phyloP scores from a whole-genome alignment of 2,797 vertebrate genomes.

The Molossus alvarezi region DNA sequence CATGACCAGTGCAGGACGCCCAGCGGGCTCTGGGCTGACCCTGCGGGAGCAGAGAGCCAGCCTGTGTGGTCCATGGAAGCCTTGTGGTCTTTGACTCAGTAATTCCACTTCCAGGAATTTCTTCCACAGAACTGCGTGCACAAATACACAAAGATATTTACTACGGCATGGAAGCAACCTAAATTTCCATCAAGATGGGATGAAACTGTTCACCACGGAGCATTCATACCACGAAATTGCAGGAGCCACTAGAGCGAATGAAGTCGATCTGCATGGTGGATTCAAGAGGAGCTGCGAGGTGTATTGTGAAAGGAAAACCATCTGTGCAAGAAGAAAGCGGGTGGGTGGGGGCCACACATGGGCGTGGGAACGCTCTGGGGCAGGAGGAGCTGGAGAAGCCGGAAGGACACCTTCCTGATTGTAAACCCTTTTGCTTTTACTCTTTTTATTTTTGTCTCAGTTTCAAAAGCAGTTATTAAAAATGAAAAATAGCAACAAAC shows the following conservation, averaged over 20 bases:
- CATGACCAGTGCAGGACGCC: neutral
- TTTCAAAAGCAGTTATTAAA: slow-evolving; percentile 41
- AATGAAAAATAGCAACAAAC: neutral
- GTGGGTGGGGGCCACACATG: accelerated
- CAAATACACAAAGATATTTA: neutral
- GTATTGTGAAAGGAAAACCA: neutral
- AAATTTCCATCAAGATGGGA: neutral
- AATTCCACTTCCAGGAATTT: neutral
- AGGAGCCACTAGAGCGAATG: neutral
- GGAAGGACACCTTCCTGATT: neutral
- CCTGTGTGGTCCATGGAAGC: neutral
- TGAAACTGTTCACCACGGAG: accelerated
- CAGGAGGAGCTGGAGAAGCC: neutral
- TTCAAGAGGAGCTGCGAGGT: neutral
- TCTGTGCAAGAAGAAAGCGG: too few species aligned
- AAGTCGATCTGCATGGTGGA: accelerated
- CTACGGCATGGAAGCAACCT: neutral
- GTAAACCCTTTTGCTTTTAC: neutral
- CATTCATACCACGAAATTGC: neutral
- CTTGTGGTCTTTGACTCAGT: neutral
- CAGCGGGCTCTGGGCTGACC: neutral
- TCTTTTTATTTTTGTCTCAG: neutral
- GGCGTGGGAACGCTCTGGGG: neutral
- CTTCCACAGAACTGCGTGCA: neutral
- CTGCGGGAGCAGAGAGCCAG: neutral